Base-by-base conservation (phyloP, 2,888 invertebrate genomes). In the Tortrix viridana region DNA sequence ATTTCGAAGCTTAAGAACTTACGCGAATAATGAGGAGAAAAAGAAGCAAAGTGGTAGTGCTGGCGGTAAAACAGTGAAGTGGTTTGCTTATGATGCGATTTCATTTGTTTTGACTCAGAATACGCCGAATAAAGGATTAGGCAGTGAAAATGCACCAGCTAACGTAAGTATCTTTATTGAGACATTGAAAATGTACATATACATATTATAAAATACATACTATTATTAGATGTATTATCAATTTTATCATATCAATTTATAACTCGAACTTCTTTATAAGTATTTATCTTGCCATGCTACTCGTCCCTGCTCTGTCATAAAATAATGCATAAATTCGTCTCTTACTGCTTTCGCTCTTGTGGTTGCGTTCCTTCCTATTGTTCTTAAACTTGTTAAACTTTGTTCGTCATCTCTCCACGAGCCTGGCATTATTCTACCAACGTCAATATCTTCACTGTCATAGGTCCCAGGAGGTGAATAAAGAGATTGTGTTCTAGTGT, bases 91-190 rank as follows among this genome's bases (percentile, higher is more conserved):
- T 52, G 70, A 72, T 26, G 67, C 69, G 26, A 69, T 72, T 55
- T 71, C 71, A 54, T 71, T 71, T 68, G 57, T 71, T 53, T 57
- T 67, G 23, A 66, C 60, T 59, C 70, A 67, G 67, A 59, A 71
- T 71, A 69, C 64, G 37, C 64, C 71, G 62, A 67, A 67, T 64
- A 67, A 64, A 16, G 44, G 56, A 5, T 16, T 56, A 22, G 56
- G 23, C 43, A 56, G 56, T 56, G 44, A 56, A 46, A 55, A 56
- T 5, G 4, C 23, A 5, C 5, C 23, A 23, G 23, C 5, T 23
- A 23, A 23, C 23, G 56, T 56, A 56, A 55, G 56, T 56, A 56
- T 46, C 46, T 53, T n/a, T n/a, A n/a, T n/a, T n/a, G n/a, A n/a
- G n/a, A n/a, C n/a, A n/a, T n/a, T n/a, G n/a, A n/a, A n/a, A n/a